Base-by-base conservation (phyloP, 2,888 invertebrate species). In the Eupithecia vulgata region DNA sequence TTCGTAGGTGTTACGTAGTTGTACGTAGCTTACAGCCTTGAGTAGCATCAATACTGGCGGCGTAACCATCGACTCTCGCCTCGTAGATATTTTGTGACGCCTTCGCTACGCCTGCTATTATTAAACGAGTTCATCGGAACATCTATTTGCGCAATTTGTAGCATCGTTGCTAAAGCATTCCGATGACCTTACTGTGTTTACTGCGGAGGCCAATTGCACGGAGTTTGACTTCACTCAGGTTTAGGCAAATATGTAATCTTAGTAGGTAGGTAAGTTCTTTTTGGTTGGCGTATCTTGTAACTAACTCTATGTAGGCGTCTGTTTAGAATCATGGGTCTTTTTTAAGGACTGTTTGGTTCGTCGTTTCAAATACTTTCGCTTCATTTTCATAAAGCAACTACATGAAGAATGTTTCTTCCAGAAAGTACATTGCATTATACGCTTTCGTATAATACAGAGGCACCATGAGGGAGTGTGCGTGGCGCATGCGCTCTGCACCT, bases 111-210 rank as follows among this genome's bases (percentile, higher is more conserved):
- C 89, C 88, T 81, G 91, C 93, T 94, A 93, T 93, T 92, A 93
- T 91, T 94, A 92, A 92, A 93, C 90, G 93, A 94, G 93, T 94
- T 94, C 94, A 94, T 93, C 94, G 94, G 94, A 94, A 93, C 93
- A 91, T 94, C 94, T 93, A 93, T 94, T 94, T 93, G 92, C 92
- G 94, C 92, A 93, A 94, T 94, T 91, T 89, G 89, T 90, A 91
- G 86, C 90, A 90, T 90, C 89, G 88, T 89, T 85, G 87, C 90
- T 87, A 88, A 88, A 89, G 86, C 88, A 91, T 91, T 90, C 88
- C 85, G 89, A 89, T 90, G 92, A 92, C 91, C 91, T 92, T 90
- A 88, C 90, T 83, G 80, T 85, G 85, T 79, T 79, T 79, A 86
- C 86, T 85, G 84, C 81, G 83, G 85, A 75, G 77, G 67, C 78